phyloP scores from a whole-genome alignment of 2,797 vertebrate species.

The Zenarchopterus dispar region DNA sequence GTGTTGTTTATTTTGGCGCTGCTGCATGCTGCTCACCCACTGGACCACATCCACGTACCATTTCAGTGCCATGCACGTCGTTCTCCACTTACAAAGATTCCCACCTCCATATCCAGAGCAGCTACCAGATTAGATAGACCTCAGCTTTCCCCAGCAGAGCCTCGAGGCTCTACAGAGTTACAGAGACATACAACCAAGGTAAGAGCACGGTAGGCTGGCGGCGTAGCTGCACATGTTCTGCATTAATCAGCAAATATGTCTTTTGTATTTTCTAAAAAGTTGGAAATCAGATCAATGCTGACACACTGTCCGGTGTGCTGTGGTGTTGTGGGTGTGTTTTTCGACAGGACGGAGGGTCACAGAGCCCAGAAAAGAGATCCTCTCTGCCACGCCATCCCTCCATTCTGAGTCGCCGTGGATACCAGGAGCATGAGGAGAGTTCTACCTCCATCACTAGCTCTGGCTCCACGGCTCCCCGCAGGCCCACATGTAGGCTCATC shows the following conservation, averaged over 20 bases:
- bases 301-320: not conserved
- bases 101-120: constrained; percentile 84
- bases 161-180: constrained; percentile 69
- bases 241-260: not conserved
- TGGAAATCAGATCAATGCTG: not conserved
- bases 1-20: constrained; percentile 47
- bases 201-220: constrained; percentile 44
- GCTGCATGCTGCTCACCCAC: constrained; percentile 31
- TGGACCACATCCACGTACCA: constrained; percentile 51
- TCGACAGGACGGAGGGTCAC: constrained; percentile 88
- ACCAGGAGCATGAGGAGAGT: constrained; percentile 91
- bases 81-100: constrained; percentile 90
- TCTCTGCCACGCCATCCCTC: constrained; percentile 91
- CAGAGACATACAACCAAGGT: constrained; percentile 69
- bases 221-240: constrained; percentile 17
- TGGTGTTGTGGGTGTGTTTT: constrained; percentile 23
- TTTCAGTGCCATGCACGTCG: constrained; percentile 85
- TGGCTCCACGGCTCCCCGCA: constrained; percentile 85
- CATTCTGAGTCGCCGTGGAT: constrained; percentile 88
- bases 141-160: constrained; percentile 81
- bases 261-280: not conserved
- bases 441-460: constrained; percentile 90
- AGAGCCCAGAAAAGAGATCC: constrained; percentile 93
- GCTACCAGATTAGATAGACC: constrained; percentile 74
- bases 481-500: constrained; percentile 89